A percentile compares a stretch with the other conserved stretches of the same genome.
Conservation (phyloP, 1,140 invertebrate species). For the Venturia canescens region DNA sequence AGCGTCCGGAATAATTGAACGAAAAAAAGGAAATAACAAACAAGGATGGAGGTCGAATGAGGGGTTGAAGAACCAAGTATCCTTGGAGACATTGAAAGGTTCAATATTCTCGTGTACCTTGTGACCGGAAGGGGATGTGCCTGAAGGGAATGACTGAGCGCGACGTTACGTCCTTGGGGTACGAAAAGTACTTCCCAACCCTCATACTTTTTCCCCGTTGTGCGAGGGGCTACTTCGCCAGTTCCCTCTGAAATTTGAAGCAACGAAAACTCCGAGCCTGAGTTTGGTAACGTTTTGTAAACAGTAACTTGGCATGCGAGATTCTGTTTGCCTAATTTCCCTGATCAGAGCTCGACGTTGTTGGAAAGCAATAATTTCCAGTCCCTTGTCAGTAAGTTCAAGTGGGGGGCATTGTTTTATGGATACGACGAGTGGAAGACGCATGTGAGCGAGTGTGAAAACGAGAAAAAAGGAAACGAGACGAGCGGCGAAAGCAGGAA, state of each 20-base stretch:
- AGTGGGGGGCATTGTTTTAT: background rate
- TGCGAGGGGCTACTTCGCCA: slow-evolving; percentile 77
- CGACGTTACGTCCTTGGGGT: slow-evolving; percentile 76
- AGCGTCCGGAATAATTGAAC: background rate
- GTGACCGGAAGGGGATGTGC: slow-evolving; percentile 79
- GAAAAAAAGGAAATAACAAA: too few species aligned
- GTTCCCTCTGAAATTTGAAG: slow-evolving; percentile 75
- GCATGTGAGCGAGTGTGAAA: background rate
- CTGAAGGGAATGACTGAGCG: slow-evolving; percentile 79
- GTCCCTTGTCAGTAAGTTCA: too few species aligned
- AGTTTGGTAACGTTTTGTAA: background rate
- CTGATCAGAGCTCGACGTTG: too few species aligned
- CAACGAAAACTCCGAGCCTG: slow-evolving; percentile 30
- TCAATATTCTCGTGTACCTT: slow-evolving; percentile 71
- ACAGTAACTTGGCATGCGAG: background rate
- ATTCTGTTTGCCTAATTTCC: too few species aligned
- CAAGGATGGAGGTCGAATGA: background rate
- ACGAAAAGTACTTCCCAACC: slow-evolving; percentile 81
- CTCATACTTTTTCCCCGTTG: slow-evolving; percentile 79
- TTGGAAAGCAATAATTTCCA: too few species aligned
- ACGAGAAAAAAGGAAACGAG: background rate
- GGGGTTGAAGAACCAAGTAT: background rate
- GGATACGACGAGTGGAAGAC: background rate
- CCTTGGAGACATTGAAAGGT: background rate
- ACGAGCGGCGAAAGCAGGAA: background rate